Percentiles rank a stretch among this genome's conserved stretches.
These are phyloP conservation scores for Masticophis lateralis DNA, from an alignment of 2,797 vertebrate genomes.

Conservation along the genomic window DNA sequence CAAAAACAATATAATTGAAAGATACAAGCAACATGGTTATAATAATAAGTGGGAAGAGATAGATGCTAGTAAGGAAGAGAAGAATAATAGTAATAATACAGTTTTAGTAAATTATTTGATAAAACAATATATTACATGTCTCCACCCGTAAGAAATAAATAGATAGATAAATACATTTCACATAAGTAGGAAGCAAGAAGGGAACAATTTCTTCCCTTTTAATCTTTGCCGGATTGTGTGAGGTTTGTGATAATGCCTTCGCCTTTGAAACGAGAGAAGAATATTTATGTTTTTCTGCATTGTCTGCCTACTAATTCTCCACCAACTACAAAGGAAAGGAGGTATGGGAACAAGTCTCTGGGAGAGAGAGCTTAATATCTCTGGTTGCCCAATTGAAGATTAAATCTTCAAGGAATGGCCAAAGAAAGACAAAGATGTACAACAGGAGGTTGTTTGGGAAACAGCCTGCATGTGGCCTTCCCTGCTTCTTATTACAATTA, in stretches of 20 bases:
- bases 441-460: neutral
- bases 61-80: too few species aligned
- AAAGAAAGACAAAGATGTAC: neutral
- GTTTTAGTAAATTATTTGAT: too few species aligned
- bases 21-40: too few species aligned
- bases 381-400: neutral
- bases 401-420: neutral
- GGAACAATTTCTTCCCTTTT: neutral
- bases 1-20: too few species aligned
- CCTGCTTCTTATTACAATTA: neutral
- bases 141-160: neutral
- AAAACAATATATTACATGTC: neutral
- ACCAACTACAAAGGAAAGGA: neutral
- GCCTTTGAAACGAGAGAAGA: constrained; percentile 32
- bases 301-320: constrained; percentile 5
- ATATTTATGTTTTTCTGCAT: constrained; percentile 11
- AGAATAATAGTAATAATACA: too few species aligned
- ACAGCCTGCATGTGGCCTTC: neutral
- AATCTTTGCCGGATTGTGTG: constrained; percentile 17
- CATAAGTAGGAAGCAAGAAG: neutral
- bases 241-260: neutral
- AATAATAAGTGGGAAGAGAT: too few species aligned
- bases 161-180: neutral
- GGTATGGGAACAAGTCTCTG: neutral
- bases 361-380: neutral